These are phyloP conservation scores for Mesoclemmys tuberculata DNA, from an alignment of 2,113 vertebrate genomes.

Conservation along the genomic window DNA sequence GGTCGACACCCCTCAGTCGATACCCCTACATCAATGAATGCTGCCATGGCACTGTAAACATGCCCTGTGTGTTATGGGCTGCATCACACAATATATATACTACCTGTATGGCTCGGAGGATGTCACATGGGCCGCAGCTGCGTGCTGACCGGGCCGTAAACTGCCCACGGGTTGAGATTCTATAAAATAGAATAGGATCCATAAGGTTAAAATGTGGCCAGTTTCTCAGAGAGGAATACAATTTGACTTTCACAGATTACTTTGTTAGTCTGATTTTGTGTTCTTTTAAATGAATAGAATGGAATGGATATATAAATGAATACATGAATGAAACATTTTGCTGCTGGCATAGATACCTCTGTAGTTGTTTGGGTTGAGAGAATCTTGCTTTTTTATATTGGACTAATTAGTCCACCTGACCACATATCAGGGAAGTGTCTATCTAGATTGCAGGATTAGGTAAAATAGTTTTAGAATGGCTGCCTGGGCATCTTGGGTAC, in stretches of 20 bases:
- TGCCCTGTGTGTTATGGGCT: no score
- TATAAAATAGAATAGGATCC: background rate
- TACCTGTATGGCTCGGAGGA: no score
- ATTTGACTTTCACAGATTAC: background rate
- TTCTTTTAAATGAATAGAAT: background rate
- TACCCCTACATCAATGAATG: no score
- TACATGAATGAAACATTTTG: background rate
- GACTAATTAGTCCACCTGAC: fast-evolving
- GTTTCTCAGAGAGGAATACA: background rate
- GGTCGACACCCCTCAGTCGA: no score
- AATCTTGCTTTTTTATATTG: fast-evolving
- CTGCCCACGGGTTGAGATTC: no score
- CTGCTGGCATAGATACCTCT: background rate
- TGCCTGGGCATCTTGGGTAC: background rate
- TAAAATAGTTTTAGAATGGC: background rate
- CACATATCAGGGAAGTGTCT: background rate
- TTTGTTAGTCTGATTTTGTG: background rate
- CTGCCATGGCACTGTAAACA: no score
- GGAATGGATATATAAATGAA: background rate
- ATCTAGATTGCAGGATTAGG: background rate
- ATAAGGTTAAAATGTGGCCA: background rate
- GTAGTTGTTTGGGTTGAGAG: background rate
- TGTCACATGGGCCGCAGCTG: no score
- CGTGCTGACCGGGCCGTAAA: no score
- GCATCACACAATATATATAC: no score